Percentiles rank a stretch among this genome's conserved stretches.
These are phyloP conservation scores for Oenanthe melanoleuca DNA, from an alignment of 2,113 vertebrate genomes.

Conservation along the genomic window DNA sequence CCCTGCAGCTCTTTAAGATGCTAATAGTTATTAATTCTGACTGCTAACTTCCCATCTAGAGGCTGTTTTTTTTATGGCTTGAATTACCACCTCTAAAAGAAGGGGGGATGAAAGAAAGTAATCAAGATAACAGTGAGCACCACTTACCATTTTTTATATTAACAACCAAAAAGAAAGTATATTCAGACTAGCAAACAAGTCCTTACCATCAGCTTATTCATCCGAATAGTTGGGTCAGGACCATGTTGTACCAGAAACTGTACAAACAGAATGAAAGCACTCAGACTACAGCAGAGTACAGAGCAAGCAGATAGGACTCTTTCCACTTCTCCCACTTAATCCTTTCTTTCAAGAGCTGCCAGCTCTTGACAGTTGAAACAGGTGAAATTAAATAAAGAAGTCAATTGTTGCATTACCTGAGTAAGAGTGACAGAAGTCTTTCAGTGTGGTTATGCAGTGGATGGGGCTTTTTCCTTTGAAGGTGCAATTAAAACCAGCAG, in stretches of 20 bases:
- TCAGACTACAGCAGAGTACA: not conserved
- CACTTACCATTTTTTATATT: not conserved
- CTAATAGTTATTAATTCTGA: not conserved
- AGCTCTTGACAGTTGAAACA: slow-evolving; percentile 19
- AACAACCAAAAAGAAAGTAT: not conserved
- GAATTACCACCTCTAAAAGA: not conserved
- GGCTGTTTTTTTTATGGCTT: not conserved
- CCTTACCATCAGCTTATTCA: not conserved
- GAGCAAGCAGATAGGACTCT: slow-evolving; percentile 23
- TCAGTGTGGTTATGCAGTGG: not conserved
- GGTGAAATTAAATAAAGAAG: slow-evolving; percentile 33
- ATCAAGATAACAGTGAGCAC: not conserved
- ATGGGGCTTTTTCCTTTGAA: not conserved
- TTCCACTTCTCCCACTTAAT: slow-evolving; percentile 34
- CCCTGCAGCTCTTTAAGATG: not conserved
- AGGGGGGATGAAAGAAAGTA: not conserved
- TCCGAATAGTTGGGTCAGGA: not conserved
- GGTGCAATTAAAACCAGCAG: not conserved
- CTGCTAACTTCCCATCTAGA: not conserved
- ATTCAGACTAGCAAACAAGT: not conserved
- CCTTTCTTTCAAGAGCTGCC: slow-evolving; percentile 46
- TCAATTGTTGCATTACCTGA: not conserved
- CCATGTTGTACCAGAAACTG: slow-evolving; percentile 28
- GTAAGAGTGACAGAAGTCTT: not conserved
- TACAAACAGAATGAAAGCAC: slow-evolving; percentile 41